A percentile compares a stretch with the other conserved stretches of the same genome.
Evolutionary conservation across 2,888 invertebrate genomes (phyloP).

Genomic region (Cataglyphis livida): DNA sequence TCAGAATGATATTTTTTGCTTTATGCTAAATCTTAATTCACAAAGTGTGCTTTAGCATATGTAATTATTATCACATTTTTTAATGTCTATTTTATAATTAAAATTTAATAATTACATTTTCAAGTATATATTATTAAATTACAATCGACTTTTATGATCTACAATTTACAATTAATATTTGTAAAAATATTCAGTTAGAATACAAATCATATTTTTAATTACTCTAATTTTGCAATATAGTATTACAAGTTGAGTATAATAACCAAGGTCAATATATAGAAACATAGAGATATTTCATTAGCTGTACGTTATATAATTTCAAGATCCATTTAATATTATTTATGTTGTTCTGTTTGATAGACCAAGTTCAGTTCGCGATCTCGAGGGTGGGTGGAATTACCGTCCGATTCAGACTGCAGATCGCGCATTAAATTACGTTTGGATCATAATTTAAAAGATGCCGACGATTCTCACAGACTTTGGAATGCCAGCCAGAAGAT

Average conservation of each 20-base stretch:
- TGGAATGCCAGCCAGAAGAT: conserved; percentile 76
- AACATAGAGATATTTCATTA: conserved; percentile 31
- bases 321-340: conserved; percentile 43
- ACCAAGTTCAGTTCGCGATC: conserved; percentile 93
- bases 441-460: conserved; percentile 87
- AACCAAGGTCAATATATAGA: conserved; percentile 25
- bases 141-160: neutral
- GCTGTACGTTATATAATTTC: neutral
- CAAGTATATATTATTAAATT: neutral
- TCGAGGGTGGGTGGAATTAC: conserved; percentile 92
- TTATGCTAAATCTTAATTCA: conserved; percentile 19
- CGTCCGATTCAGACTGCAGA: conserved; percentile 86
- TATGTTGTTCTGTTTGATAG: conserved; percentile 85
- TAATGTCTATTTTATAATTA: neutral
- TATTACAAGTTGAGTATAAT: conserved; percentile 15
- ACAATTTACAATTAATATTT: conserved; percentile 2
- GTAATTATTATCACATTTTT: conserved; percentile 15
- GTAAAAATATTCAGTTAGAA: conserved; percentile 1
- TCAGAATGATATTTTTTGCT: conserved; percentile 14
- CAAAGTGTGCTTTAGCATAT: conserved; percentile 1
- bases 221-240: conserved; percentile 12
- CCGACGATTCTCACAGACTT: conserved; percentile 77
- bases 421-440: conserved; percentile 88
- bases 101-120: conserved; percentile 19
- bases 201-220: conserved; percentile 22